Evolutionary conservation across 2,797 vertebrate species (phyloP).

Genomic region (Oryzias dopingdopingensis): DNA sequence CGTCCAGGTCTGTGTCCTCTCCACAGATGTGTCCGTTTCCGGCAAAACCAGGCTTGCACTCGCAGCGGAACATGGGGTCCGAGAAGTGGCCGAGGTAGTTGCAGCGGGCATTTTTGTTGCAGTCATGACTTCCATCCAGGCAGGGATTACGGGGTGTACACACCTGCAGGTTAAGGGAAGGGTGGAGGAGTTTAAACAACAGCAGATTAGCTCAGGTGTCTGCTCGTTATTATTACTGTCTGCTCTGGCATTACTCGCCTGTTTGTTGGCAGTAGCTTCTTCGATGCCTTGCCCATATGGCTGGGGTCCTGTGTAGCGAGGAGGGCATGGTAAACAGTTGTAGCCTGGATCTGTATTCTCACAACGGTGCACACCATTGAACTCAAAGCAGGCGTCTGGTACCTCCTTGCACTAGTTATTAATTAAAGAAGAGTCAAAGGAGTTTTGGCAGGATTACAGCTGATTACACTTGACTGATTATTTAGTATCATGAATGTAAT

Average conservation of each 20-base stretch:
- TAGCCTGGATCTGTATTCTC: slow-evolving; percentile 95
- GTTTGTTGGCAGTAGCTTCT: slow-evolving; percentile 88
- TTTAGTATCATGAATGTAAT: slow-evolving; percentile 5
- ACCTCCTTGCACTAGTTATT: slow-evolving; percentile 88
- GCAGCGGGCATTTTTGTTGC: slow-evolving; percentile 96
- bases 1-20: slow-evolving; percentile 95
- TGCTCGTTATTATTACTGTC: background rate
- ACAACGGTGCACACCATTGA: slow-evolving; percentile 92
- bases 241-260: slow-evolving; percentile 73
- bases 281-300: slow-evolving; percentile 90
- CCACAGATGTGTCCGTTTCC: slow-evolving; percentile 98
- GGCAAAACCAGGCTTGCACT: slow-evolving; percentile 95
- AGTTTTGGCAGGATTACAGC: background rate
- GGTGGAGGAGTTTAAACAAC: slow-evolving; percentile 8
- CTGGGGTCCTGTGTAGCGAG: slow-evolving; percentile 89
- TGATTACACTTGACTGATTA: background rate
- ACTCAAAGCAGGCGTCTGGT: slow-evolving; percentile 90
- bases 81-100: slow-evolving; percentile 97
- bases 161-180: slow-evolving; percentile 71
- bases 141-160: slow-evolving; percentile 96
- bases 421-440: slow-evolving; percentile 3
- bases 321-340: slow-evolving; percentile 94
- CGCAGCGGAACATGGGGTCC: slow-evolving; percentile 96
- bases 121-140: slow-evolving; percentile 92
- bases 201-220: slow-evolving; percentile 6